phyloP scores from a whole-genome alignment of 1,140 invertebrate species.

The Stegodyphus dumicola region DNA sequence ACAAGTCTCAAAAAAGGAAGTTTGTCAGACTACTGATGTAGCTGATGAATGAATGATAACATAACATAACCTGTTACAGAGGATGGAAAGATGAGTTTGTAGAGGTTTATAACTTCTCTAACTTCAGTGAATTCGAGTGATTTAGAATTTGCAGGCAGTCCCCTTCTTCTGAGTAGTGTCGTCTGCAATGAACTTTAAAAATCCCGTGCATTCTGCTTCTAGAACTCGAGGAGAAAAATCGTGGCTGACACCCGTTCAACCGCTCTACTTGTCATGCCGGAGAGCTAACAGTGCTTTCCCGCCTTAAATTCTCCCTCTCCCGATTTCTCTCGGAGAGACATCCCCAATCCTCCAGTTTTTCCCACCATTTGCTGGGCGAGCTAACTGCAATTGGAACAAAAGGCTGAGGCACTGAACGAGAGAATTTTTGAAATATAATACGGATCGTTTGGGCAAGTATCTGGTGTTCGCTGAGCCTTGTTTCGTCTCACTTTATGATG shows the following conservation, averaged over 20 bases:
- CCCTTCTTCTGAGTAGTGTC: not conserved
- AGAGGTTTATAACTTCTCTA: too few species aligned
- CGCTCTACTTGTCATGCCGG: conserved; percentile 46
- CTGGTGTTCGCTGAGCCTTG: conserved; percentile 27
- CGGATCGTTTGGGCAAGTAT: conserved; percentile 21
- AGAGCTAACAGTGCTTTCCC: conserved; percentile 16
- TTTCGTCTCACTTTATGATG: conserved; percentile 4
- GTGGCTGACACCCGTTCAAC: conserved; percentile 48
- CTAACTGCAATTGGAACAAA: conserved; percentile 25
- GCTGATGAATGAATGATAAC: too few species aligned
- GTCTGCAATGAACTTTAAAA: conserved; percentile 35
- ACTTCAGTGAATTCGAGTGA: too few species aligned
- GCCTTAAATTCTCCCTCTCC: conserved; percentile 53
- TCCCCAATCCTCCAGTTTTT: conserved; percentile 7
- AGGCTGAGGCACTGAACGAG: conserved; percentile 1
- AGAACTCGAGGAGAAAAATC: conserved; percentile 22
- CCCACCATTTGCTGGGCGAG: conserved; percentile 16
- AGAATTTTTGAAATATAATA: conserved; percentile 33
- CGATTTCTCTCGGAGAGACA: conserved; percentile 26
- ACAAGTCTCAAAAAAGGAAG: too few species aligned
- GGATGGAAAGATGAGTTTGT: too few species aligned
- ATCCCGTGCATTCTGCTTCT: conserved; percentile 27
- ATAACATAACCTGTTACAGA: too few species aligned
- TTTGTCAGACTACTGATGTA: too few species aligned
- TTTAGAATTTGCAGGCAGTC: conserved; percentile 9